A percentile compares a stretch with the other conserved stretches of the same genome.
phyloP scores from a whole-genome alignment of 2,113 vertebrate species.

The Otis tarda region DNA sequence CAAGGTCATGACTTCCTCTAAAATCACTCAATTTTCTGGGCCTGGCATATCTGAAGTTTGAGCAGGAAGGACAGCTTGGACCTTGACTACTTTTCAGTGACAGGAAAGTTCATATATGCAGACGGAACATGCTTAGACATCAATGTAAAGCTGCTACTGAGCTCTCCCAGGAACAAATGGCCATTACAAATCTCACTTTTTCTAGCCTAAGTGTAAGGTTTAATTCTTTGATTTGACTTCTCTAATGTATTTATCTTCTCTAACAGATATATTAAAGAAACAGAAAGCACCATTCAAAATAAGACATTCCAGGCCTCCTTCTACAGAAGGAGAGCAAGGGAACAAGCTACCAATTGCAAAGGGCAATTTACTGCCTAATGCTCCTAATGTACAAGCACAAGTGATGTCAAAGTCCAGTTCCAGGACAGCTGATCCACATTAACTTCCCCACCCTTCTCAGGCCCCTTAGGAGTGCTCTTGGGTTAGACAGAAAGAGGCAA shows the following conservation, averaged over 20 bases:
- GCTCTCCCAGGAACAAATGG: neutral
- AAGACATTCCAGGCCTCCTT: neutral
- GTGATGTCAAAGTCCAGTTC: neutral
- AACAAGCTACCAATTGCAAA: neutral
- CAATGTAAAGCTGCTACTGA: neutral
- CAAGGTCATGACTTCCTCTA: neutral
- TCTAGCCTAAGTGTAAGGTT: neutral
- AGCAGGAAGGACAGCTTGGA: neutral
- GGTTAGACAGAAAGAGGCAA: neutral
- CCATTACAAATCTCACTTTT: neutral
- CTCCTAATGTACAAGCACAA: neutral
- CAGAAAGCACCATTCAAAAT: neutral
- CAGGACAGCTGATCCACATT: neutral
- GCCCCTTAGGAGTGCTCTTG: neutral
- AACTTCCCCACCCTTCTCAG: neutral
- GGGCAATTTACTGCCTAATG: neutral
- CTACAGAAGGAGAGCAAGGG: neutral
- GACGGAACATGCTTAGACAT: neutral
- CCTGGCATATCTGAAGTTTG: neutral
- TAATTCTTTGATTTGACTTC: neutral
- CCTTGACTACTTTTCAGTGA: neutral
- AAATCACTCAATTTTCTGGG: neutral
- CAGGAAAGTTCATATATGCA: neutral
- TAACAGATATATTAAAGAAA: neutral
- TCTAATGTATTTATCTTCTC: neutral